Conservation (phyloP, 2,113 vertebrate species). For the Hydrochoerus hydrochaeris region DNA sequence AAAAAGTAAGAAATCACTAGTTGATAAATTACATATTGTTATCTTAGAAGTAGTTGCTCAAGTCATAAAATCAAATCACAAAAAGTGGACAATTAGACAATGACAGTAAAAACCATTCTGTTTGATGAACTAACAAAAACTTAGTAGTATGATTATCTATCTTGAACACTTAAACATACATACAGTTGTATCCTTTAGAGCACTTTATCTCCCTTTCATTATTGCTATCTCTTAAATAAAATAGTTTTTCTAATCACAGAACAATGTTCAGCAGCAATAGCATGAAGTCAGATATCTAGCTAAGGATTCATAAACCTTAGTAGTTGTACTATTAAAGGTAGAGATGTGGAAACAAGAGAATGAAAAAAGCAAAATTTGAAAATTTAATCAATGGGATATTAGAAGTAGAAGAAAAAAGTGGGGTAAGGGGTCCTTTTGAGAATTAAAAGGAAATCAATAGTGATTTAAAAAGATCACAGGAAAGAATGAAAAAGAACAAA, state of each 20-base stretch:
- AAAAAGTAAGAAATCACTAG: too few species aligned
- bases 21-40: too few species aligned
- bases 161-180: too few species aligned
- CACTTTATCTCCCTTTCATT: too few species aligned
- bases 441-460: not conserved
- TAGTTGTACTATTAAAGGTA: not conserved
- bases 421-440: not conserved
- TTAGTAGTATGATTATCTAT: too few species aligned
- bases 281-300: not conserved
- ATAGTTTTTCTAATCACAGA: not conserved
- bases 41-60: too few species aligned
- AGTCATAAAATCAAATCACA: too few species aligned
- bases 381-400: not conserved
- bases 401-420: not conserved
- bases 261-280: not conserved
- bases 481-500: not conserved
- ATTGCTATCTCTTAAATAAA: not conserved
- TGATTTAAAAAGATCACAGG: not conserved
- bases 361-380: not conserved
- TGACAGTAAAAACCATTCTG: too few species aligned
- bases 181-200: too few species aligned
- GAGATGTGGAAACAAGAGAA: not conserved
- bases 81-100: too few species aligned
- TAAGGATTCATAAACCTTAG: not conserved
- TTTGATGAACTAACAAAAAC: too few species aligned